Base-by-base conservation (phyloP, 2,888 invertebrate species). In the Rhagophthalmus giganteus region DNA sequence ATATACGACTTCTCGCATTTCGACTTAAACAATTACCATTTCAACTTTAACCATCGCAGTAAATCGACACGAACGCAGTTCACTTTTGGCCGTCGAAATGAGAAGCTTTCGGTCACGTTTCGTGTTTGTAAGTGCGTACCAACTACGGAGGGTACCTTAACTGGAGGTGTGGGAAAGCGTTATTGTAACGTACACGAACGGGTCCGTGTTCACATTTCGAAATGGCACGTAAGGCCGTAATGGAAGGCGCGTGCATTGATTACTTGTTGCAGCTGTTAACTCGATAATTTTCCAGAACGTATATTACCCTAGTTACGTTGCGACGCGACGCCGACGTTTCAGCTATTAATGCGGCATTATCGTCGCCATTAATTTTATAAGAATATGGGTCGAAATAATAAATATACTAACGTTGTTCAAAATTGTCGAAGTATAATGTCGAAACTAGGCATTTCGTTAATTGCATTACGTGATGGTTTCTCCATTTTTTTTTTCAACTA, bases 281-380 rank as follows among this genome's bases (percentile, higher is more conserved):
- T 51, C 51, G 30, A 51, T 51, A 51, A 40, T 15, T 30, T n/a
- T 37, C n/a, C n/a, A n/a, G n/a, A n/a, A n/a, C n/a, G n/a, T n/a
- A n/a, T n/a, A n/a, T n/a, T n/a, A n/a, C n/a, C n/a, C n/a, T n/a
- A n/a, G n/a, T n/a, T n/a, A n/a, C n/a, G n/a, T n/a, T n/a, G n/a
- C n/a, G n/a, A n/a, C n/a, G n/a, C n/a, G n/a, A n/a, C n/a, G n/a
- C n/a, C n/a, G n/a, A n/a, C n/a, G n/a, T n/a, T n/a, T n/a, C n/a
- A n/a, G n/a, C n/a, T n/a, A n/a, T n/a, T n/a, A n/a, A n/a, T n/a
- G n/a, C n/a, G n/a, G n/a, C n/a, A n/a, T n/a, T n/a, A n/a, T n/a
- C n/a, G n/a, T n/a, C n/a, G n/a, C n/a, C n/a, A n/a, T n/a, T n/a
- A n/a, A n/a, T n/a, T n/a, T n/a, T n/a, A n/a, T n/a, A n/a, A n/a